Percentiles rank a stretch among this genome's conserved stretches.
Conservation (phyloP, 30 jellyfish, hydroid and myxozoan genomes). For the Turritopsis dohrnii region DNA sequence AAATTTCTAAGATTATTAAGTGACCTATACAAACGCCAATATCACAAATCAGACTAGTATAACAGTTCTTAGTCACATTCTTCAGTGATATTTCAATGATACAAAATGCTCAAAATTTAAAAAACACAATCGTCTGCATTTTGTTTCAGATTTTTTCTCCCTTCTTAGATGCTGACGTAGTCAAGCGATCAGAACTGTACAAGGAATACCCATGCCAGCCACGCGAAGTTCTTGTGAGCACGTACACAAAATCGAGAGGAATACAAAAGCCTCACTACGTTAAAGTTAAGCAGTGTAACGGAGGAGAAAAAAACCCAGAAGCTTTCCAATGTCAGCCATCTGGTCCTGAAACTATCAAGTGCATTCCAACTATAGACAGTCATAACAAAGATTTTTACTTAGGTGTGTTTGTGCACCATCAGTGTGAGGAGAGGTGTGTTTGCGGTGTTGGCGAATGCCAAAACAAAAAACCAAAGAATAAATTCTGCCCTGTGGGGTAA, state of each 20-base stretch:
- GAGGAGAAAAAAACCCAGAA: constrained; percentile 23
- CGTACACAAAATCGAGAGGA: constrained; percentile 7
- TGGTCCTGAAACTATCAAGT: not conserved
- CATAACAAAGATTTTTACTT: not conserved
- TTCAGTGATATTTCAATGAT: no score
- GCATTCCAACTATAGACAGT: not conserved
- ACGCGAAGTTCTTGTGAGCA: not conserved
- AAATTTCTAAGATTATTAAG: no score
- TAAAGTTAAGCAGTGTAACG: not conserved
- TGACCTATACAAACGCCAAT: no score
- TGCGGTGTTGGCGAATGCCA: not conserved
- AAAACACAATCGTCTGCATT: not conserved
- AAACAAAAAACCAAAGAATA: not conserved
- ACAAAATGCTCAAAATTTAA: no score
- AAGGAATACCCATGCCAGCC: not conserved
- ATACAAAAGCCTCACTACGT: constrained; percentile 12
- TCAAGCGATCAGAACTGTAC: not conserved
- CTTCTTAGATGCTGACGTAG: not conserved
- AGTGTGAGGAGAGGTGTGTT: constrained; percentile 13
- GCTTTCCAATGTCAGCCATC: constrained; percentile 17
- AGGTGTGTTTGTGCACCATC: constrained; percentile 5
- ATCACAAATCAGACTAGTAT: no score
- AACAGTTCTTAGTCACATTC: no score
- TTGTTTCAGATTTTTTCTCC: not conserved
- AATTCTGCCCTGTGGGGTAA: constrained; percentile 19